Evolutionary conservation across 2,888 invertebrate genomes (phyloP).

Genomic region (Agonopterix arenella): DNA sequence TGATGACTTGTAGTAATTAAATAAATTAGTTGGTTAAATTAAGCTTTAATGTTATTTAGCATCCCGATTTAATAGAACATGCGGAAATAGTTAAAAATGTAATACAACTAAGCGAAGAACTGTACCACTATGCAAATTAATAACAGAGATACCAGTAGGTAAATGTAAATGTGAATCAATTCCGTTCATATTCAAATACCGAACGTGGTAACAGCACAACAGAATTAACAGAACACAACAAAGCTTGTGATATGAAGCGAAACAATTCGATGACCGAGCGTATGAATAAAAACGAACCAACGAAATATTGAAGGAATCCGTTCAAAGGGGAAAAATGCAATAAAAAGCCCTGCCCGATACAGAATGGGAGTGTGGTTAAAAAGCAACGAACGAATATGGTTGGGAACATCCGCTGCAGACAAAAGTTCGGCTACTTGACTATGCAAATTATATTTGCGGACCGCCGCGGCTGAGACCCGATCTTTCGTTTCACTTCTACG

Average conservation of each 20-base stretch:
- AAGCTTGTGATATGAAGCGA: slow-evolving; percentile 59
- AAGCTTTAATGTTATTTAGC: no score
- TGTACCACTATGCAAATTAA: no score
- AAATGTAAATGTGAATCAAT: not conserved
- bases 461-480: slow-evolving; percentile 68
- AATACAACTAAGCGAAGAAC: no score
- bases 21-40: not conserved
- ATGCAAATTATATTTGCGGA: slow-evolving; percentile 79
- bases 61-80: no score
- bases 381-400: slow-evolving; percentile 75
- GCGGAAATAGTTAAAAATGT: no score
- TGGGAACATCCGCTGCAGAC: slow-evolving; percentile 73
- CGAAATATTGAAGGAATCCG: slow-evolving; percentile 75
- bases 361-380: slow-evolving; percentile 71
- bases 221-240: slow-evolving; percentile 43
- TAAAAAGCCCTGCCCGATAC: slow-evolving; percentile 66
- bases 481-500: slow-evolving; percentile 73
- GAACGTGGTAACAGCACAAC: slow-evolving; percentile 9
- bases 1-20: slow-evolving; percentile 3
- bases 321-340: slow-evolving; percentile 75
- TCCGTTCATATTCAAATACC: not conserved
- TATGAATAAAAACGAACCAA: slow-evolving; percentile 73
- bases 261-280: slow-evolving; percentile 71
- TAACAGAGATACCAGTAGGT: not conserved
- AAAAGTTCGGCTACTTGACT: slow-evolving; percentile 75